Evolutionary conservation across 23 tunicate species (phyloP).

Genomic region (Ciona savignyi): DNA sequence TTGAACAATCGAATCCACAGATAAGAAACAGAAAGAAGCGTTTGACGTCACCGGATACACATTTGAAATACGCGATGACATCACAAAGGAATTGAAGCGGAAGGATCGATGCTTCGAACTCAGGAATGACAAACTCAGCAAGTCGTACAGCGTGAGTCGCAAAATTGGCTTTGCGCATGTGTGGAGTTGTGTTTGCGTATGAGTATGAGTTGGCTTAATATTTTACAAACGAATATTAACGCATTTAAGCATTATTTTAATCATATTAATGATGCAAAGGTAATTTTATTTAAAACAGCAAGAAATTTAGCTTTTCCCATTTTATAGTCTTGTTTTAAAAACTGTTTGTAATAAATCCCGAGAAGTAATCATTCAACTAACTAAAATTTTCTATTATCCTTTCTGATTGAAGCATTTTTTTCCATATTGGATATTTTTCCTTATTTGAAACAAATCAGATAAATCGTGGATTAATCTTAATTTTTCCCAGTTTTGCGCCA

Average conservation of each 20-base stretch:
- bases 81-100: slow-evolving; percentile 49
- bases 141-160: slow-evolving; percentile 35
- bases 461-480: background rate
- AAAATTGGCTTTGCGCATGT: background rate
- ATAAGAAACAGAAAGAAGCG: slow-evolving; percentile 79
- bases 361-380: background rate
- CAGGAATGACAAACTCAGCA: slow-evolving; percentile 10
- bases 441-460: too few relatives aligned
- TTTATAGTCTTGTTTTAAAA: too few relatives aligned
- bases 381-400: too few relatives aligned
- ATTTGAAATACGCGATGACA: slow-evolving; percentile 24
- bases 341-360: too few relatives aligned
- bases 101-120: slow-evolving; percentile 74
- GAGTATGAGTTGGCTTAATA: too few relatives aligned
- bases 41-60: slow-evolving; percentile 23
- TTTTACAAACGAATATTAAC: too few relatives aligned
- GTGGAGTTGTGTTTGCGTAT: background rate
- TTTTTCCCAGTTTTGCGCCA: slow-evolving; percentile 32
- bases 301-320: too few relatives aligned
- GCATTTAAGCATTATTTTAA: too few relatives aligned
- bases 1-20: slow-evolving; percentile 5
- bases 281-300: too few relatives aligned
- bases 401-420: too few relatives aligned
- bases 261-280: too few relatives aligned
- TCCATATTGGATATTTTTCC: too few relatives aligned